Percentiles rank a stretch among this genome's conserved stretches.
phyloP scores from a whole-genome alignment of 1,140 invertebrate genomes.

The Megathymus violae region DNA sequence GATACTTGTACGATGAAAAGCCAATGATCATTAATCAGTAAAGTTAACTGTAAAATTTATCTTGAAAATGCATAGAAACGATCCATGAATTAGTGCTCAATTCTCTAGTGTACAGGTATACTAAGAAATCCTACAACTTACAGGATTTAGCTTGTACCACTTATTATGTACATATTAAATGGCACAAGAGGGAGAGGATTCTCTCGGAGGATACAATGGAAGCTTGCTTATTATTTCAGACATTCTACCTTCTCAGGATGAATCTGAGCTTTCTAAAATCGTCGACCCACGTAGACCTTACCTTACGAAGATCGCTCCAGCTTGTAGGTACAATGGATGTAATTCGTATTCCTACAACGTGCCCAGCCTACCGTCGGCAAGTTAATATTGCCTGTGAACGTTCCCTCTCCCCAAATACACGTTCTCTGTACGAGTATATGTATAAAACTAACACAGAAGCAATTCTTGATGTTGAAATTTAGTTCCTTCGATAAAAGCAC shows the following conservation, averaged over 20 bases:
- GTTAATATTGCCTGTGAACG: slow-evolving; percentile 57
- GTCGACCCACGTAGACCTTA: background rate
- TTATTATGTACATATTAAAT: slow-evolving; percentile 22
- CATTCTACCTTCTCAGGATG: slow-evolving; percentile 17
- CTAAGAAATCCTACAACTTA: slow-evolving; percentile 5
- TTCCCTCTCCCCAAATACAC: slow-evolving; percentile 39
- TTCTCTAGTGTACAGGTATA: slow-evolving; percentile 1
- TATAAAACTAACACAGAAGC: background rate
- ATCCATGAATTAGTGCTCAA: background rate
- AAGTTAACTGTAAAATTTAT: too few species aligned
- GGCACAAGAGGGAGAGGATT: background rate
- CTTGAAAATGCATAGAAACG: background rate
- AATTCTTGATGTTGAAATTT: background rate
- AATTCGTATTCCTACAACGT: slow-evolving; percentile 56
- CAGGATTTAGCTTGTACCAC: slow-evolving; percentile 5
- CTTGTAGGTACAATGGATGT: slow-evolving; percentile 23
- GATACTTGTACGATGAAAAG: background rate
- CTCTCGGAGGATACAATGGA: slow-evolving; percentile 5
- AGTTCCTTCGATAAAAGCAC: too few species aligned
- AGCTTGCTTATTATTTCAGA: slow-evolving; percentile 23
- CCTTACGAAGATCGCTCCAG: slow-evolving; percentile 1
- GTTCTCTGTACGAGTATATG: slow-evolving; percentile 1
- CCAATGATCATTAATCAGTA: background rate
- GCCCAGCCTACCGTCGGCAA: slow-evolving; percentile 48
- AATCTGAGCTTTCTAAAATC: slow-evolving; percentile 23